phyloP scores from a whole-genome alignment of 2,888 invertebrate genomes.

The Fragum whitleyi region DNA sequence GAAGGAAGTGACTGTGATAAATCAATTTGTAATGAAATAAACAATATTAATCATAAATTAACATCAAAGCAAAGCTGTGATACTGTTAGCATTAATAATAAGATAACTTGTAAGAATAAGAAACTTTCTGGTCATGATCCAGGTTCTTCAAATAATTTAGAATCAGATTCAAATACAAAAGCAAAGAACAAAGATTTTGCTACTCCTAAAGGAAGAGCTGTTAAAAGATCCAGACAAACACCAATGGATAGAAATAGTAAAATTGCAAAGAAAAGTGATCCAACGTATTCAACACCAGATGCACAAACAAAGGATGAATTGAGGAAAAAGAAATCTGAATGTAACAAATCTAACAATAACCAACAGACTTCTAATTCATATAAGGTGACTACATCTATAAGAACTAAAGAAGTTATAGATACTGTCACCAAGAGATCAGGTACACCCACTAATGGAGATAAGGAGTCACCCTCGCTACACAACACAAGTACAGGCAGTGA shows the following conservation, averaged over 20 bases:
- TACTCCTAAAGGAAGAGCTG: constrained; percentile 39
- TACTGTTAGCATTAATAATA: constrained; percentile 11
- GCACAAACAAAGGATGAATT: constrained; percentile 31
- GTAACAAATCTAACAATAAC: too few relatives aligned
- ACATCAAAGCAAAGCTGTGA: constrained; percentile 43
- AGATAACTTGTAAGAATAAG: background rate
- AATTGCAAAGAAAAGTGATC: constrained; percentile 34
- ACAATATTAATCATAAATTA: background rate
- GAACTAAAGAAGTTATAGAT: too few relatives aligned
- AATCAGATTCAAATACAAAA: background rate
- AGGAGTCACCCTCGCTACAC: constrained; percentile 13
- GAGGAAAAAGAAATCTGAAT: constrained; percentile 17
- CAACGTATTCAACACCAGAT: constrained; percentile 46
- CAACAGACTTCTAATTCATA: too few relatives aligned
- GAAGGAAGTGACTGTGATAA: constrained; percentile 34
- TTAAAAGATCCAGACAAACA: constrained; percentile 42
- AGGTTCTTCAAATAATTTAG: background rate
- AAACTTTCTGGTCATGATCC: background rate
- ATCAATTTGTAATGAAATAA: constrained; percentile 4
- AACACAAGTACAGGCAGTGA: constrained; percentile 75
- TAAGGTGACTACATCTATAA: too few relatives aligned
- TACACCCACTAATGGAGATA: background rate
- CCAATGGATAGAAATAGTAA: constrained; percentile 35
- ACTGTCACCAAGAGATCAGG: too few relatives aligned
- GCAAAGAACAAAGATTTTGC: constrained; percentile 33